Conservation (phyloP, 1,140 invertebrate species). For the Philopotamus ludificatus region DNA sequence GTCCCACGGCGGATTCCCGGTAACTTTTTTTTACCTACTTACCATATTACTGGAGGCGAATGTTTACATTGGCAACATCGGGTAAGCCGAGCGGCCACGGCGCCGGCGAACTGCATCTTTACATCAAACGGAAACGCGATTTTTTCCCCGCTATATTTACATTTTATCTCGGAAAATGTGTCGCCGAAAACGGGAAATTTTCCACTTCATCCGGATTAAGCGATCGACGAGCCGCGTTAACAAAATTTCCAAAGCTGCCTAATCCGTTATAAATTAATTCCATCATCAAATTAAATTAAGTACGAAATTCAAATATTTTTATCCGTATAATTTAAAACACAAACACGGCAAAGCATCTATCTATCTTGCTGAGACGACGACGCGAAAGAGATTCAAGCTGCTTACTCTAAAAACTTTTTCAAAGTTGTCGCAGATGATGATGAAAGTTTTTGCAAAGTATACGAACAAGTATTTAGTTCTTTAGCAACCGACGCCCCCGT, state of each 20-base stretch:
- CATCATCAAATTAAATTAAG: too few species aligned
- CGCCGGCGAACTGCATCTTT: conserved; percentile 31
- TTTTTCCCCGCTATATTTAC: neutral
- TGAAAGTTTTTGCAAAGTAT: conserved; percentile 11
- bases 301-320: too few species aligned
- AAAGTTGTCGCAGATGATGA: conserved; percentile 29
- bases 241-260: too few species aligned
- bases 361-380: too few species aligned
- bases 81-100: neutral
- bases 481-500: neutral
- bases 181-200: too few species aligned
- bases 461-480: conserved; percentile 5
- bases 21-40: conserved; percentile 21
- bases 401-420: conserved; percentile 17
- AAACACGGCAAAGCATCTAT: too few species aligned
- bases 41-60: conserved; percentile 31
- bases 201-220: too few species aligned
- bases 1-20: conserved; percentile 1
- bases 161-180: too few species aligned
- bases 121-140: conserved; percentile 11
- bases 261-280: too few species aligned
- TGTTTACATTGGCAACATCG: conserved; percentile 20
- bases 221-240: too few species aligned
- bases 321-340: too few species aligned
- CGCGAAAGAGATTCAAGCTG: neutral